Percentiles rank a stretch among this genome's conserved stretches.
These are phyloP conservation scores for Hipparchia semele DNA, from an alignment of 2,888 invertebrate genomes.

Conservation along the genomic window DNA sequence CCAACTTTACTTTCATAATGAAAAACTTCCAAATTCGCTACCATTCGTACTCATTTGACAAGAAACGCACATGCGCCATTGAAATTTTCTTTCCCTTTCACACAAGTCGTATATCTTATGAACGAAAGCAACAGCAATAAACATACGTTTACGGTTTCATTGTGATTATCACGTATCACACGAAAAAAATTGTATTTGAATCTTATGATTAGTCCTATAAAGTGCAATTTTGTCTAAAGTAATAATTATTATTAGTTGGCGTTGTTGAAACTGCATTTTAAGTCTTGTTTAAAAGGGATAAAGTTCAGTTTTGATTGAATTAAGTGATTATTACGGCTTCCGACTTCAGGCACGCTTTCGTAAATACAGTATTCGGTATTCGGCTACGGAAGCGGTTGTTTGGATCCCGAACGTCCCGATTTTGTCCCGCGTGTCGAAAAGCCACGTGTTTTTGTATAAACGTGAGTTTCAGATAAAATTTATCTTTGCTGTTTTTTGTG, in stretches of 20 bases:
- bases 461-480: slow-evolving; percentile 36
- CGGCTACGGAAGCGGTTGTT: slow-evolving; percentile 30
- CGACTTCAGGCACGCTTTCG: slow-evolving; percentile 45
- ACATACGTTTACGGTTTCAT: slow-evolving; percentile 48
- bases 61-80: slow-evolving; percentile 64
- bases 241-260: slow-evolving; percentile 50
- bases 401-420: slow-evolving; percentile 17
- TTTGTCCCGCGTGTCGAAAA: slow-evolving; percentile 30
- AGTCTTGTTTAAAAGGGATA: slow-evolving; percentile 34
- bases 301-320: slow-evolving; percentile 50
- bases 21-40: slow-evolving; percentile 27
- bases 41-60: slow-evolving; percentile 47
- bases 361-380: slow-evolving; percentile 54
- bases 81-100: slow-evolving; percentile 50
- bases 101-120: slow-evolving; percentile 42
- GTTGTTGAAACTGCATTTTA: slow-evolving; percentile 25
- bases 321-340: slow-evolving; percentile 58
- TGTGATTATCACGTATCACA: slow-evolving; percentile 54
- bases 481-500: slow-evolving; percentile 13
- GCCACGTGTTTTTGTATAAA: slow-evolving; percentile 39
- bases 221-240: slow-evolving; percentile 50
- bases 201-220: slow-evolving; percentile 36
- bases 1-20: not conserved
- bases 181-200: slow-evolving; percentile 29
- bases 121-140: slow-evolving; percentile 58